Evolutionary conservation across 2,113 vertebrate genomes (phyloP).

Genomic region (Peromyscus maniculatus): DNA sequence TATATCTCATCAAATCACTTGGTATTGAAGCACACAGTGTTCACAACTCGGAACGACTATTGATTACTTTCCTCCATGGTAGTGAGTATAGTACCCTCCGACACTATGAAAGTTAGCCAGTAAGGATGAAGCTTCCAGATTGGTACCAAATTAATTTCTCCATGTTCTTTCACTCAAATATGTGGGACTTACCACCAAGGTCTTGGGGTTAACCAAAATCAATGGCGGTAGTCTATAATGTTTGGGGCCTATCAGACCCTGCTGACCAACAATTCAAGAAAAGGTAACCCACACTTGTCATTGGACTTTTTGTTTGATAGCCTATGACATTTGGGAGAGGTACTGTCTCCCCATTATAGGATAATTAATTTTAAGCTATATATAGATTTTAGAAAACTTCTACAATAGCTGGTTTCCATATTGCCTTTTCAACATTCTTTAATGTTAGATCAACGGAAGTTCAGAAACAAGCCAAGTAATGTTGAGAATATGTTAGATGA

Average conservation of each 20-base stretch:
- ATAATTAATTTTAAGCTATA: not conserved
- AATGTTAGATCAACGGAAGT: not conserved
- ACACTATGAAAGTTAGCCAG: not conserved
- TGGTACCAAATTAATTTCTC: not conserved
- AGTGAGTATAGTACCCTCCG: not conserved
- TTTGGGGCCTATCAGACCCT: not conserved
- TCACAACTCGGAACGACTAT: too few relatives aligned
- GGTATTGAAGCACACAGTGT: too few relatives aligned
- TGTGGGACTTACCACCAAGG: not conserved
- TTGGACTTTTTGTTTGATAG: not conserved
- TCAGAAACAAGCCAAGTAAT: conserved; percentile 3
- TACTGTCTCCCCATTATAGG: not conserved
- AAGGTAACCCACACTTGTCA: not conserved
- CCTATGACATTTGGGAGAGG: not conserved
- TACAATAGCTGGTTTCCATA: not conserved
- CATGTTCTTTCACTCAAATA: not conserved
- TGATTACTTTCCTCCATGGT: not conserved
- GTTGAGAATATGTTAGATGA: not conserved
- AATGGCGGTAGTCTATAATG: not conserved
- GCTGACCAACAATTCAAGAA: not conserved
- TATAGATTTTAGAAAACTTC: not conserved
- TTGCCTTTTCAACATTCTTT: not conserved
- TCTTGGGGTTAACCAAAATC: not conserved
- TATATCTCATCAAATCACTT: not conserved
- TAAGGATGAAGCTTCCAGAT: not conserved